These are phyloP conservation scores for Epinotia ramella DNA, from an alignment of 2,888 invertebrate species.

Conservation along the genomic window DNA sequence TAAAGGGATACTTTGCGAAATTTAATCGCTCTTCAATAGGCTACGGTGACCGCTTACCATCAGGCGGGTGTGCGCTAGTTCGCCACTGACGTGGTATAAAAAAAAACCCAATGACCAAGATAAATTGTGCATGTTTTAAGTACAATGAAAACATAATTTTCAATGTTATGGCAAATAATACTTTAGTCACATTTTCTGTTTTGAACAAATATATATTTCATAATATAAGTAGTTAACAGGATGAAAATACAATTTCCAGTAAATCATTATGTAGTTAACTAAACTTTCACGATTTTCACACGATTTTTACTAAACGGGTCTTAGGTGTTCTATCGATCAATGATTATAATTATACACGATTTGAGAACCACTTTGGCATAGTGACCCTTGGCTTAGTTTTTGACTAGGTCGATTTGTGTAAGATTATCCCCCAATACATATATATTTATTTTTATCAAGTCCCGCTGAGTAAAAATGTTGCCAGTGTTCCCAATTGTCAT, in stretches of 20 bases:
- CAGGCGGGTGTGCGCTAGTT: no score
- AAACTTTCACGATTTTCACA: no score
- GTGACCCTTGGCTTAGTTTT: no score
- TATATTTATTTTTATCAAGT: no score
- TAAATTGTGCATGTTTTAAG: neutral
- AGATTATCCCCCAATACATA: no score
- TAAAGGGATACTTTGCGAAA: neutral
- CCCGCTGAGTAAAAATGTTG: no score
- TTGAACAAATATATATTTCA: neutral
- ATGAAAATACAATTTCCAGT: neutral
- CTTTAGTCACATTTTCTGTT: neutral
- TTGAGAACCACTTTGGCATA: no score
- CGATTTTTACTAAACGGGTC: neutral
- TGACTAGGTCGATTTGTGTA: no score
- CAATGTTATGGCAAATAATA: neutral
- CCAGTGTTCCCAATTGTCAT: neutral
- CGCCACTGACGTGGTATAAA: no score
- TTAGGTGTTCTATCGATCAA: no score
- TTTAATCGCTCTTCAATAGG: neutral
- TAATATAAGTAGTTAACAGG: neutral
- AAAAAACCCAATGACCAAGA: neutral
- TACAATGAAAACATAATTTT: neutral
- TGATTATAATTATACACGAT: no score
- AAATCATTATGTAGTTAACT: neutral
- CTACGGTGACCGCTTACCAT: no score